A percentile compares a stretch with the other conserved stretches of the same genome.
Conservation (phyloP, 1,140 invertebrate genomes). For the Atta texana region DNA sequence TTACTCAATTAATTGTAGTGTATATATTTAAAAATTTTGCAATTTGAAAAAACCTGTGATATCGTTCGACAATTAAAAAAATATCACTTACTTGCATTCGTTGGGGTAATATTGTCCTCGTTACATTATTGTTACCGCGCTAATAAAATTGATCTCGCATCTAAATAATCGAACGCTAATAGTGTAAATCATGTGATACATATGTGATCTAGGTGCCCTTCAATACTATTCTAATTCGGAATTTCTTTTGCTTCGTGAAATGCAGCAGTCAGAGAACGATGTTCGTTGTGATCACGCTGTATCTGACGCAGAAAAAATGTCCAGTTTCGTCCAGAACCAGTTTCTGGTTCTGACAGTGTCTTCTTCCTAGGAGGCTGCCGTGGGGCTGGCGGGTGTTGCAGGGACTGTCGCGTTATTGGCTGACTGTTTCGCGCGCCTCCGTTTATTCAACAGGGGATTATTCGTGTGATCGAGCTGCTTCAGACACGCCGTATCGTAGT, state of each 20-base stretch:
- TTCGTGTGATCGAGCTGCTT: conserved; percentile 95
- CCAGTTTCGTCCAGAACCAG: conserved; percentile 58
- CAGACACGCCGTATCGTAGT: conserved; percentile 92
- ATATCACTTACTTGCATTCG: conserved; percentile 30
- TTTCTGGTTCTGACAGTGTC: conserved; percentile 26
- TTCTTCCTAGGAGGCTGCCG: conserved; percentile 77
- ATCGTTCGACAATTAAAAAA: conserved; percentile 12
- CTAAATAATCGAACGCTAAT: background rate
- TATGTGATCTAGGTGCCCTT: conserved; percentile 22
- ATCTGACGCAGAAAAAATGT: conserved; percentile 73
- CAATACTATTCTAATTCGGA: conserved; percentile 37
- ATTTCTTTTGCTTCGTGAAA: conserved; percentile 54
- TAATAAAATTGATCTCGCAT: conserved; percentile 9
- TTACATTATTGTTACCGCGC: background rate
- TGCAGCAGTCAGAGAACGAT: conserved; percentile 74
- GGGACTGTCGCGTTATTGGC: conserved; percentile 59
- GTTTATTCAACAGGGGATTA: conserved; percentile 95
- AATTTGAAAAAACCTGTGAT: background rate
- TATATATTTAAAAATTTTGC: conserved; percentile 4
- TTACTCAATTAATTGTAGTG: conserved; percentile 4
- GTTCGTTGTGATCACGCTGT: conserved; percentile 72
- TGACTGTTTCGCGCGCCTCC: conserved; percentile 85
- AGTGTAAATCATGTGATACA: background rate
- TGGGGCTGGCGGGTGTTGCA: conserved; percentile 71
- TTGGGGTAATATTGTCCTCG: conserved; percentile 43